Base-by-base conservation (phyloP, 2,888 invertebrate species). In the Peribatodes rhomboidaria region DNA sequence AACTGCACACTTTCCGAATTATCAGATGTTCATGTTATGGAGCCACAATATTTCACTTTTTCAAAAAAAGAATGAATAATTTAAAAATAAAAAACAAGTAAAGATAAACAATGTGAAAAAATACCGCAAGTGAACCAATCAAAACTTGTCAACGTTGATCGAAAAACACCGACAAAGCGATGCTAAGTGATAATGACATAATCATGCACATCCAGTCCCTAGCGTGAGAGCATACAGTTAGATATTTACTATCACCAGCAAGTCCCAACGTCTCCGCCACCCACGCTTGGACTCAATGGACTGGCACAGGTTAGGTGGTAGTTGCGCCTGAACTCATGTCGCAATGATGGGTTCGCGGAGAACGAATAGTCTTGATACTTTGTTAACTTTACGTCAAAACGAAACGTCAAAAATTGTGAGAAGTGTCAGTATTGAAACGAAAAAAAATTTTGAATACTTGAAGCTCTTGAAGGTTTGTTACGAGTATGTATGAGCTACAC, bases 211-310 rank as follows among this genome's bases (percentile, higher is more conserved):
- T 7, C 6, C 31, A 49, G 9, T 1, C 1, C 35, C 35, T n/a
- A 16, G 22, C 53, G 53, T 53, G 53, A 39, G 53, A 53, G 52
- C 20, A 14, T 22, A 22, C 22, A 53, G 39, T 22, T 53, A 14
- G 3, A 16, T 53, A 14, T 53, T 39, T 50, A 33, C 31, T 16
- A 16, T 41, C 41, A 50, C 52, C 6, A 27, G 2, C 27, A 27
- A 27, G 27, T 27, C 6, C 20, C 50, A 50, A 33, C 22, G 46
- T 14, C 37, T 35, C n/a, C n/a, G 47, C 65, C 60, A 74, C 79
- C 79, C 72, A 79, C 80, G 73, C 79, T 44, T 62, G 79, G 69
- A 69, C 78, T 79, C 78, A 81, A 77, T 80, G 78, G 77, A 66
- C 66, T 70, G 14, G 27, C 22, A 27, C 59, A 65, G 65, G 37